phyloP scores from a whole-genome alignment of 2,888 invertebrate species.

The Latrodectus elegans region DNA sequence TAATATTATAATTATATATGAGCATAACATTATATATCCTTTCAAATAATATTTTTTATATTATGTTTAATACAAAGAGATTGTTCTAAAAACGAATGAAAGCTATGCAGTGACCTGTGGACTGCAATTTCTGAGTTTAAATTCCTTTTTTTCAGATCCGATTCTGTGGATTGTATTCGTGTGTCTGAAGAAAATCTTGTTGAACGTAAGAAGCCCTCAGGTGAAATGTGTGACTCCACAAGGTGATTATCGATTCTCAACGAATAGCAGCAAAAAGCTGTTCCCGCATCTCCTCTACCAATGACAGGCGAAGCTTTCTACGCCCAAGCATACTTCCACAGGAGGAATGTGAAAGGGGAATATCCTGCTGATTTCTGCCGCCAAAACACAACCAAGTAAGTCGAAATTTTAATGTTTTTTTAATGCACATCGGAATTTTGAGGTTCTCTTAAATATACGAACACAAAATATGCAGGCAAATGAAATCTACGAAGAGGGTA shows the following conservation, averaged over 20 bases:
- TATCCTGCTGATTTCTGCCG: conserved; percentile 39
- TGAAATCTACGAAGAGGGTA: conserved; percentile 6
- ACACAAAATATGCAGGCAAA: background rate
- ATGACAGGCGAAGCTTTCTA: conserved; percentile 51
- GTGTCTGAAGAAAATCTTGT: background rate
- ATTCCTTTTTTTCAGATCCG: no score
- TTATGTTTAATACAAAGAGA: no score
- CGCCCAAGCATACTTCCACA: conserved; percentile 62
- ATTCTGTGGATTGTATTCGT: no score
- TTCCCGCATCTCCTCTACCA: conserved; percentile 50
- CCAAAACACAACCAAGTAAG: conserved; percentile 64
- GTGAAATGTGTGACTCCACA: conserved; percentile 54
- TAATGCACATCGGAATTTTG: conserved; percentile 37
- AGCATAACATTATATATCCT: no score
- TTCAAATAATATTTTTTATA: no score
- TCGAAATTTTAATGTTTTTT: conserved; percentile 66
- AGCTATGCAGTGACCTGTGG: no score
- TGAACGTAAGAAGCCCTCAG: conserved; percentile 30
- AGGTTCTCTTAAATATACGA: conserved; percentile 24
- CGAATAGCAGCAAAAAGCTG: conserved; percentile 65
- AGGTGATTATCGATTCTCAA: conserved; percentile 66
- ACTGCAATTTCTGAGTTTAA: no score
- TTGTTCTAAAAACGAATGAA: no score
- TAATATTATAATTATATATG: no score
- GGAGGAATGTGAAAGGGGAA: conserved; percentile 37